Evolutionary conservation across 2,797 vertebrate species (phyloP).

Genomic region (Pantherophis alleghaniensis): DNA sequence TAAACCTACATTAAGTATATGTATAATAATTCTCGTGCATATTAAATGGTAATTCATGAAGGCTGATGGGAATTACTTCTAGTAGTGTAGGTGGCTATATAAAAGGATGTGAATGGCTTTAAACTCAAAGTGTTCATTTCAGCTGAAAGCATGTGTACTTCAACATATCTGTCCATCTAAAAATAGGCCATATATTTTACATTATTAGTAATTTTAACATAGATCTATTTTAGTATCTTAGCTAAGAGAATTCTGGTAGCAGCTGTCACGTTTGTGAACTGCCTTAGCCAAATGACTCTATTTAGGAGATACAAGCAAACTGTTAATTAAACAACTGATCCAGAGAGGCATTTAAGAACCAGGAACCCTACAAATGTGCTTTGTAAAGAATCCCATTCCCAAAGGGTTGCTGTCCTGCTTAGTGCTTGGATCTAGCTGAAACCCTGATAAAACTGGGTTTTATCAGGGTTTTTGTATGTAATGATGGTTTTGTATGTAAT

Average conservation of each 20-base stretch:
- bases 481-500: background rate
- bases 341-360: background rate
- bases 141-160: background rate
- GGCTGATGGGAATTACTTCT: slow-evolving; percentile 47
- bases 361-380: background rate
- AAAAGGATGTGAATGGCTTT: slow-evolving; percentile 36
- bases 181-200: slow-evolving; percentile 15
- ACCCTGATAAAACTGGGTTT: background rate
- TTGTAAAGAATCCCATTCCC: background rate
- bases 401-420: background rate
- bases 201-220: slow-evolving; percentile 4
- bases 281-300: background rate
- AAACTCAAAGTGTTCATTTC: slow-evolving; percentile 3
- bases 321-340: background rate
- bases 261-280: slow-evolving; percentile 3
- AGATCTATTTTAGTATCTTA: slow-evolving; percentile 22
- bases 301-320: background rate
- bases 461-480: too few species aligned
- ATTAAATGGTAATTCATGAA: slow-evolving; percentile 59
- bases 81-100: slow-evolving; percentile 27
- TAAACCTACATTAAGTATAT: slow-evolving; percentile 55
- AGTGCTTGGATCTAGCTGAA: background rate
- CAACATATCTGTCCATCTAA: slow-evolving; percentile 25
- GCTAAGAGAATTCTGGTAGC: background rate
- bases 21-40: slow-evolving; percentile 44